Percentiles rank a stretch among this genome's conserved stretches.
Conservation (phyloP, 2,797 vertebrate species). For the Characodon lateralis region DNA sequence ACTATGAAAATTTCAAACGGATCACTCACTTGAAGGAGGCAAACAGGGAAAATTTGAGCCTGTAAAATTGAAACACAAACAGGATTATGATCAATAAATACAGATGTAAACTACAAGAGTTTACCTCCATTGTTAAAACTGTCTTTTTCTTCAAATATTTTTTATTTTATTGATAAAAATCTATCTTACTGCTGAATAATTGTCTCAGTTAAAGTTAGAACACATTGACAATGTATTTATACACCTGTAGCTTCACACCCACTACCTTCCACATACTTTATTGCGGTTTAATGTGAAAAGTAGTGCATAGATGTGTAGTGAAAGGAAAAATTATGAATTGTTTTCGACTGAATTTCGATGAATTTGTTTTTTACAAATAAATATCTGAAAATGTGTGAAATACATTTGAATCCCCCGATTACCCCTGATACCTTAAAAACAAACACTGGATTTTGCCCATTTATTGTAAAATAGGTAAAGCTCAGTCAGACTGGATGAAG, state of each 20-base stretch:
- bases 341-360: too few species aligned
- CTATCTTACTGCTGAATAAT: not conserved
- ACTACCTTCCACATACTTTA: not conserved
- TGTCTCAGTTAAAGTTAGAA: too few species aligned
- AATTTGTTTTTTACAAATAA: too few species aligned
- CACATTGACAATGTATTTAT: too few species aligned
- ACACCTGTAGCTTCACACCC: not conserved
- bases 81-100: not conserved
- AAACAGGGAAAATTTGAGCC: constrained; percentile 89
- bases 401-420: too few species aligned
- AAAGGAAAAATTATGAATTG: too few species aligned
- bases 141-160: not conserved
- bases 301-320: too few species aligned
- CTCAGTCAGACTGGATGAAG: too few species aligned
- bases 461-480: too few species aligned
- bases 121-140: not conserved
- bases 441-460: too few species aligned
- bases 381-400: too few species aligned
- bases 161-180: not conserved
- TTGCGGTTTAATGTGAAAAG: not conserved
- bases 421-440: too few species aligned
- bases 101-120: not conserved
- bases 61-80: constrained; percentile 61
- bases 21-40: constrained; percentile 90
- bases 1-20: not conserved